Percentiles rank a stretch among this genome's conserved stretches.
Evolutionary conservation across 2,113 vertebrate species (phyloP).

Genomic region (Spilogale gracilis): DNA sequence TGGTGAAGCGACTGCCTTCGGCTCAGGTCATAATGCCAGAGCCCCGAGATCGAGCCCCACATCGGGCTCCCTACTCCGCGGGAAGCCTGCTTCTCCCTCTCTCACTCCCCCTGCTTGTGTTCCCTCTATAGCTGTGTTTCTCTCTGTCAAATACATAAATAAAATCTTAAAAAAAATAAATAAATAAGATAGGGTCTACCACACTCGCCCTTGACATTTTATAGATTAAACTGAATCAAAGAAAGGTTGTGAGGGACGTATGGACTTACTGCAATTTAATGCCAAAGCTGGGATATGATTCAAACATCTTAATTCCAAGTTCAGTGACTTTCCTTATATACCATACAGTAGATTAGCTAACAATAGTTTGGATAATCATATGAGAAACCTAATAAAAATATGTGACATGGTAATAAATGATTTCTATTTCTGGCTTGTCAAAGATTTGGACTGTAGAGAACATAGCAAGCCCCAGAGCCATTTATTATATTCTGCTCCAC

Average conservation of each 20-base stretch:
- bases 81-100: too few relatives aligned
- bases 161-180: too few relatives aligned
- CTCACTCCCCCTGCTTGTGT: too few relatives aligned
- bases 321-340: not conserved
- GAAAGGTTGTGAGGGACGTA: not conserved
- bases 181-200: not conserved
- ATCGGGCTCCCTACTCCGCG: too few relatives aligned
- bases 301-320: not conserved
- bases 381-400: conserved; percentile 80
- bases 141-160: too few relatives aligned
- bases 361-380: conserved; percentile 72
- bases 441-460: conserved; percentile 74
- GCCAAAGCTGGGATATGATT: not conserved
- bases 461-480: conserved; percentile 74
- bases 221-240: not conserved
- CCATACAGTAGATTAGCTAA: conserved; percentile 75
- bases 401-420: conserved; percentile 80
- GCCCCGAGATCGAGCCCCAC: too few relatives aligned
- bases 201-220: not conserved
- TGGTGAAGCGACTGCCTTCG: too few relatives aligned
- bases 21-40: too few relatives aligned
- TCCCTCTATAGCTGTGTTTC: too few relatives aligned
- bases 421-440: conserved; percentile 78
- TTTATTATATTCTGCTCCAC: conserved; percentile 64
- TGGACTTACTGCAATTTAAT: not conserved